These are phyloP conservation scores for mouse (Mus musculus) DNA, from an alignment of 2,113 vertebrate genomes.

Conservation along the genomic window GRCm39 chr5:116789001-116789500, in stretches of 20 bases:
- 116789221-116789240: neutral
- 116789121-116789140: slow-evolving; percentile 1
- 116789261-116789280: neutral
- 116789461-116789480: neutral
- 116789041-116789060: neutral
- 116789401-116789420: neutral
- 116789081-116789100: neutral
- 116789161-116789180: neutral
- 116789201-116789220: neutral
- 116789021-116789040: neutral
- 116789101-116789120: neutral
- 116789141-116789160: neutral
- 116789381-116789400: neutral
- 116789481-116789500: neutral
- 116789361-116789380: neutral
- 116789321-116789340: neutral
- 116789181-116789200: neutral
- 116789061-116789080: neutral
- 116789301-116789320: neutral
- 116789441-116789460: neutral
- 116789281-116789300: neutral
- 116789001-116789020: neutral
- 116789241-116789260: neutral
- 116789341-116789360: neutral
- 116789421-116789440: neutral